Percentiles rank a stretch among this genome's conserved stretches.
Conservation (phyloP, 2,888 invertebrate genomes). For the Sinelater perroti region DNA sequence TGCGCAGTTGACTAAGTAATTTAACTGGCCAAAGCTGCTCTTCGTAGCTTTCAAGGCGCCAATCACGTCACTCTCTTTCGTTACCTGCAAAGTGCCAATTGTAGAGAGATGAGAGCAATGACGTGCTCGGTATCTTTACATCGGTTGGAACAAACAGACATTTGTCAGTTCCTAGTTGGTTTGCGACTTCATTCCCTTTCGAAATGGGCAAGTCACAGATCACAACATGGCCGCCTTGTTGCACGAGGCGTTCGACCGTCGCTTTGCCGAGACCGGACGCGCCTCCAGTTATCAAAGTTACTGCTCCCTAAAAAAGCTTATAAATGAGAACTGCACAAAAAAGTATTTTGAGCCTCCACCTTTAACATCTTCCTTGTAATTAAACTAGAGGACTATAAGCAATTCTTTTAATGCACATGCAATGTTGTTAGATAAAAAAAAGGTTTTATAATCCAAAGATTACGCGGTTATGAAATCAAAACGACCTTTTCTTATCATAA, state of each 20-base stretch:
- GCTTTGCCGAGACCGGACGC: constrained; percentile 95
- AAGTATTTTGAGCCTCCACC: too few species aligned
- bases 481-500: too few species aligned
- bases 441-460: too few species aligned
- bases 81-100: constrained; percentile 79
- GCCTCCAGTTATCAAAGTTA: constrained; percentile 93
- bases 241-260: constrained; percentile 84
- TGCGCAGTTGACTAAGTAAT: constrained; percentile 94
- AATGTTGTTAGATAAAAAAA: too few species aligned
- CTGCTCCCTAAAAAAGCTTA: constrained; percentile 74
- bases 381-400: too few species aligned
- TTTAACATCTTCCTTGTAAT: too few species aligned
- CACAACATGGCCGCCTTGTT: constrained; percentile 86
- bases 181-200: constrained; percentile 80
- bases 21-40: constrained; percentile 83
- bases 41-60: constrained; percentile 76
- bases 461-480: too few species aligned
- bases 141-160: constrained; percentile 84
- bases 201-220: constrained; percentile 89
- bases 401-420: too few species aligned
- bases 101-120: too few species aligned
- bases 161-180: constrained; percentile 72
- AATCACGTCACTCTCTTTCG: constrained; percentile 81
- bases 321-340: too few species aligned
- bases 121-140: too few species aligned